Conservation (phyloP, 2,113 vertebrate genomes). For the Xenopus tropicalis region DNA sequence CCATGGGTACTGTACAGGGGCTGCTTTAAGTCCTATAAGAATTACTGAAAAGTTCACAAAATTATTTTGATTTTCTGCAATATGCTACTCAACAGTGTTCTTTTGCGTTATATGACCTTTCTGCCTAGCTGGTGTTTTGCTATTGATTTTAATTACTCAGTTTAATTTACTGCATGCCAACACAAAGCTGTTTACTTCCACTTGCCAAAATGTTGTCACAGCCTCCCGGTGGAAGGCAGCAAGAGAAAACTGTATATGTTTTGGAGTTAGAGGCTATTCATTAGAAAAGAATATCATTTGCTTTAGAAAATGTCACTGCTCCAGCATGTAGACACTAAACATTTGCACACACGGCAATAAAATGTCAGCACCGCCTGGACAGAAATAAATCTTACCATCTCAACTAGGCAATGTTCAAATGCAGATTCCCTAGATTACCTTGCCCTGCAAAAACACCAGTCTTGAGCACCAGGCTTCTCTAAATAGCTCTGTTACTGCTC, state of each 20-base stretch:
- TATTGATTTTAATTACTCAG: constrained; percentile 97
- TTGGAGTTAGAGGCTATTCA: constrained; percentile 60
- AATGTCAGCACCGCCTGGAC: constrained; percentile 36
- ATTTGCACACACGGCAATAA: constrained; percentile 42
- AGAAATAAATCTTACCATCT: constrained; percentile 36
- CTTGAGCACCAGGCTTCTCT: background rate
- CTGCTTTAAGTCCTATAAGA: constrained; percentile 59
- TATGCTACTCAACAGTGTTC: constrained; percentile 70
- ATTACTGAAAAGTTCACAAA: constrained; percentile 83
- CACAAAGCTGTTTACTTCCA: constrained; percentile 77
- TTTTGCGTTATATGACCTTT: constrained; percentile 83
- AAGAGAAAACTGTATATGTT: constrained; percentile 61
- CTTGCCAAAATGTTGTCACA: constrained; percentile 74
- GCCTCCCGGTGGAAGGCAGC: constrained; percentile 68
- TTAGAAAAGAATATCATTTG: constrained; percentile 63
- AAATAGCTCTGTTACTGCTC: no score
- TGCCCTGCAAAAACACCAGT: constrained; percentile 10
- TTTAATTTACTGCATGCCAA: constrained; percentile 81
- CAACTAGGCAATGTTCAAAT: background rate
- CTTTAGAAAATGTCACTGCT: constrained; percentile 67
- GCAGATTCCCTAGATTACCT: constrained; percentile 1
- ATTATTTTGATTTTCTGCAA: constrained; percentile 74
- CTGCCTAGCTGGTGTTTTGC: constrained; percentile 79
- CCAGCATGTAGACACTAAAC: constrained; percentile 54
- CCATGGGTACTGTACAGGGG: constrained; percentile 22